A percentile compares a stretch with the other conserved stretches of the same genome.
phyloP scores from a whole-genome alignment of 2,113 vertebrate species.

The Ardeotis arabs region DNA sequence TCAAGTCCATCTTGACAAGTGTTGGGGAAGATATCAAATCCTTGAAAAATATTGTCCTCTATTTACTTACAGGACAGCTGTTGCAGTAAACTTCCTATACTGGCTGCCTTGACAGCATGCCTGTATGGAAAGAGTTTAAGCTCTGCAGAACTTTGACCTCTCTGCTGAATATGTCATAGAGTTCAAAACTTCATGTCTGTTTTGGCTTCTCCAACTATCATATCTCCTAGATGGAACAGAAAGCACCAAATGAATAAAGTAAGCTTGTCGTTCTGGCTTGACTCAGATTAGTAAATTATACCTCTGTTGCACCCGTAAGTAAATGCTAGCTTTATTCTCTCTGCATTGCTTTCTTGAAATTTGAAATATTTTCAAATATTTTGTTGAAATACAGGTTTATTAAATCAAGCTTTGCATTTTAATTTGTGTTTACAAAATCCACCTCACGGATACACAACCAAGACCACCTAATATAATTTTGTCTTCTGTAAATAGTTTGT shows the following conservation, averaged over 20 bases:
- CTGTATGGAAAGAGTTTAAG: neutral
- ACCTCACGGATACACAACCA: neutral
- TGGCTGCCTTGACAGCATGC: neutral
- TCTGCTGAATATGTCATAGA: neutral
- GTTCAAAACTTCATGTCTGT: neutral
- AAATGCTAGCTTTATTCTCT: neutral
- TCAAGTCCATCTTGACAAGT: neutral
- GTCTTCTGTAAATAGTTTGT: conserved; percentile 1
- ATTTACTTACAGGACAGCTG: neutral
- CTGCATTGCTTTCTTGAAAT: neutral
- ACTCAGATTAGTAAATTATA: neutral
- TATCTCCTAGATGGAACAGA: neutral
- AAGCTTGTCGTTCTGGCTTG: conserved; percentile 4
- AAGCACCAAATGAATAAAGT: conserved; percentile 2
- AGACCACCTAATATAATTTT: neutral
- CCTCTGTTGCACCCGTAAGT: neutral
- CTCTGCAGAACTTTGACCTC: neutral
- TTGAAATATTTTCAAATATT: neutral
- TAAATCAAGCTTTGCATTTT: conserved; percentile 2
- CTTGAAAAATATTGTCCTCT: neutral
- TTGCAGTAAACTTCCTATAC: neutral
- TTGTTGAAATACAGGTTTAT: neutral
- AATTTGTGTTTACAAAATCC: neutral
- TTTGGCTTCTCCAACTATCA: neutral
- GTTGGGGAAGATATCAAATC: neutral